Base-by-base conservation (phyloP, 2,888 invertebrate genomes). In the Chouioia cunea region DNA sequence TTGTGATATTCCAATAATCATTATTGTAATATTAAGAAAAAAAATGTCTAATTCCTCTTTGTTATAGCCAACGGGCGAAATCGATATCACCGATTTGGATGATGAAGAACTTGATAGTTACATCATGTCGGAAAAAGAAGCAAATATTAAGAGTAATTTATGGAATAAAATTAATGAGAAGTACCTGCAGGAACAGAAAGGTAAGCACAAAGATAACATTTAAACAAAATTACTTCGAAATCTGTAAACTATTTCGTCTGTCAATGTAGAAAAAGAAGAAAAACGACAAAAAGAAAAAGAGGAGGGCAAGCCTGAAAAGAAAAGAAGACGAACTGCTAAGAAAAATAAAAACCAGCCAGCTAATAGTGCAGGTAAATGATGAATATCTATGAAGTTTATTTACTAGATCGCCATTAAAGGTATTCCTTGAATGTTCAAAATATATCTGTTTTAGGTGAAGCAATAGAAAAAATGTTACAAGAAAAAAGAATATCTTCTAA, bases 401-500 rank as follows among this genome's bases (percentile, higher is more conserved):
- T 65, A 4, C 12, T 6, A 6, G 10, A 36, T 8, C 6, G 10
- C 10, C 36, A 6, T 36, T 36, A 6, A 36, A 36, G 12, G 12
- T 36, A 3, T 36, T 36, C 1, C 10, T 36, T 6, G 10, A 36
- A 36, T 10, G 12, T 6, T 8, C 36, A 10, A 15, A 67, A 36
- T 27, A 12, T 46, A 6, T 65, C 18, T 47, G n/a, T 46, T 16
- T 90, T 90, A 66, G 95, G 94, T 2, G 97, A 98, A 86, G 98
- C 98, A 0, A 96, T 99, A 56, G 96, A 96, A 83, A 97, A 97
- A 87, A 97, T 99, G 91, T 87, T 99, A 20, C 95, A 94, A 77
- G 98, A 98, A 83, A 97, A 97, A 86, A 95, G 95, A 82, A 93
- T 99, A 76, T 99, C 99, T 2, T 92, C 91, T 4, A 99, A 99